phyloP scores from a whole-genome alignment of 2,888 invertebrate species.

The Poecilus cupreus region DNA sequence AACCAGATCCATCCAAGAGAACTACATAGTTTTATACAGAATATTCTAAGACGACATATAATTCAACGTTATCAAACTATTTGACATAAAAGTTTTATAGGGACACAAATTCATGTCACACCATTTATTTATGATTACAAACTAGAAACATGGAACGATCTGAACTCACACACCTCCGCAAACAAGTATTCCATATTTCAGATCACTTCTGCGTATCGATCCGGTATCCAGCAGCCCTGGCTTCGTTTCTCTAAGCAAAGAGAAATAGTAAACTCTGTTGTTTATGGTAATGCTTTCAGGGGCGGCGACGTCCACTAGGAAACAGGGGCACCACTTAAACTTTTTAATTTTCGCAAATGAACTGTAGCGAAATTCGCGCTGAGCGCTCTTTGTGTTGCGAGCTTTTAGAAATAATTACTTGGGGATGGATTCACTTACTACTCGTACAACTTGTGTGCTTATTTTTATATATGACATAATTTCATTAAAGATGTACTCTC shows the following conservation, averaged over 20 bases:
- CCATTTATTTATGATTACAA: slow-evolving; percentile 25
- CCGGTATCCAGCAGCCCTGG: not conserved
- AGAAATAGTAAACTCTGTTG: slow-evolving; percentile 39
- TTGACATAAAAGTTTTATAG: slow-evolving; percentile 24
- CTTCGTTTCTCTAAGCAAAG: not conserved
- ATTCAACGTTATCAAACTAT: not conserved
- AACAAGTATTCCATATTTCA: slow-evolving; percentile 7
- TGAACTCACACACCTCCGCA: not conserved
- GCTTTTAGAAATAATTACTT: slow-evolving; percentile 47
- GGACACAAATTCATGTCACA: slow-evolving; percentile 20
- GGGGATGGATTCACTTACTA: not conserved
- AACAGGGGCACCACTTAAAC: slow-evolving; percentile 24
- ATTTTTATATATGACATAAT: no score
- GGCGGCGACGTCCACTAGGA: slow-evolving; percentile 2
- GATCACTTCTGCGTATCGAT: not conserved
- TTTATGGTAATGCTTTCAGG: slow-evolving; percentile 37
- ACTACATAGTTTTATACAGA: not conserved
- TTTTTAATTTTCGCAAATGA: slow-evolving; percentile 51
- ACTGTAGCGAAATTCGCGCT: not conserved
- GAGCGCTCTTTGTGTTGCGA: not conserved
- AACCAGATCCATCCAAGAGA: not conserved
- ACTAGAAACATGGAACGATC: not conserved
- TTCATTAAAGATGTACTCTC: no score
- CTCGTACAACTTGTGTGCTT: no score
- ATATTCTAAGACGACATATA: not conserved